A percentile compares a stretch with the other conserved stretches of the same genome.
These are phyloP conservation scores for Bombus affinis DNA, from an alignment of 1,140 invertebrate genomes.

Conservation along the genomic window DNA sequence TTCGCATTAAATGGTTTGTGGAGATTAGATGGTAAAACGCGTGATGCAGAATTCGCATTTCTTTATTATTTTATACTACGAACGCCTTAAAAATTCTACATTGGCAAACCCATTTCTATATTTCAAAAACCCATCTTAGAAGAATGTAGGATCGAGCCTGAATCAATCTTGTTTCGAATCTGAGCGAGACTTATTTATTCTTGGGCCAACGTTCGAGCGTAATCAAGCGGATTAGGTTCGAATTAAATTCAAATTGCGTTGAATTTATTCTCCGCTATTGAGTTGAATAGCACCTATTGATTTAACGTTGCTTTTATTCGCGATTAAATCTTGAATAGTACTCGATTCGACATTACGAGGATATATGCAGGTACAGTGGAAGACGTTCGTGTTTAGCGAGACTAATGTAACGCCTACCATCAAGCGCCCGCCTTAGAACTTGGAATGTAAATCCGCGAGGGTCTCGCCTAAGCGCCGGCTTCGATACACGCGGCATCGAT, in stretches of 20 bases:
- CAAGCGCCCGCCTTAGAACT: conserved; percentile 54
- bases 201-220: too few relatives aligned
- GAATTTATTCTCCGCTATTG: neutral
- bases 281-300: neutral
- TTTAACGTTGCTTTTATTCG: neutral
- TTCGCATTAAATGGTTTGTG: neutral
- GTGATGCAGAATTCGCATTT: neutral
- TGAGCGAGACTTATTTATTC: too few relatives aligned
- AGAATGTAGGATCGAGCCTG: neutral
- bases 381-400: conserved; percentile 13
- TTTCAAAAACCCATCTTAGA: rapidly evolving
- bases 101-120: too few relatives aligned
- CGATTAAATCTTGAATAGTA: neutral
- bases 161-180: too few relatives aligned
- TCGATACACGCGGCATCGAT: conserved; percentile 9
- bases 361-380: neutral
- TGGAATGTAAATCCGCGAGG: conserved; percentile 69
- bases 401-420: conserved; percentile 49
- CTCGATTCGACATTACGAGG: neutral
- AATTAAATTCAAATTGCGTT: neutral
- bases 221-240: neutral
- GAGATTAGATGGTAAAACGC: neutral
- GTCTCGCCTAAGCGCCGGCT: conserved; percentile 57
- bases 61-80: neutral
- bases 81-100: too few relatives aligned